Conservation (phyloP, 2,113 vertebrate genomes). For the Salminus brasiliensis region DNA sequence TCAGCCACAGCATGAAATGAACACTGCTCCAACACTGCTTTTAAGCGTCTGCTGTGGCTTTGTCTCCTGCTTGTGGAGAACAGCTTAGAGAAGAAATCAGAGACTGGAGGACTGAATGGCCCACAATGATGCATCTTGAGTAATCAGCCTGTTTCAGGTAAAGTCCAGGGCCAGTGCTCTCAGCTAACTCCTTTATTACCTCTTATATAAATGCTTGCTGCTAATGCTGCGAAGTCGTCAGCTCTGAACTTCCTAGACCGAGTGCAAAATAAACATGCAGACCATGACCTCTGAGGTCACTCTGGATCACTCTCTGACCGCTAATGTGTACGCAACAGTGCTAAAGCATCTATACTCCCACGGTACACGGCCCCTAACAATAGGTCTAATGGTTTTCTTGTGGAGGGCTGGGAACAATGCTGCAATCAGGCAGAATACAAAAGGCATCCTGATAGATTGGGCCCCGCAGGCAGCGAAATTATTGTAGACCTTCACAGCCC, state of each 20-base stretch:
- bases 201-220: slow-evolving; percentile 42
- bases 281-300: slow-evolving; percentile 51
- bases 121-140: background rate
- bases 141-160: background rate
- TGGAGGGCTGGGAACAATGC: slow-evolving; percentile 59
- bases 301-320: slow-evolving; percentile 59
- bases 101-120: too few relatives aligned
- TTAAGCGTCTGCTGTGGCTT: background rate
- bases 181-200: background rate
- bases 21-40: background rate
- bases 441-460: slow-evolving; percentile 58
- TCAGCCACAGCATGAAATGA: background rate
- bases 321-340: slow-evolving; percentile 53
- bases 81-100: too few relatives aligned
- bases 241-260: slow-evolving; percentile 45
- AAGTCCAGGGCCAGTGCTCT: background rate
- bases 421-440: slow-evolving; percentile 59
- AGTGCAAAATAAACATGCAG: slow-evolving; percentile 55
- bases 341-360: slow-evolving; percentile 41
- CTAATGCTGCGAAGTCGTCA: slow-evolving; percentile 58
- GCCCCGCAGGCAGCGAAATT: slow-evolving; percentile 59
- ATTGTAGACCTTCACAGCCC: slow-evolving; percentile 48
- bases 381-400: slow-evolving; percentile 63
- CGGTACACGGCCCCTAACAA: slow-evolving; percentile 61
- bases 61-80: background rate